phyloP scores from a whole-genome alignment of 2,888 invertebrate species.

The Ametastegia equiseti region DNA sequence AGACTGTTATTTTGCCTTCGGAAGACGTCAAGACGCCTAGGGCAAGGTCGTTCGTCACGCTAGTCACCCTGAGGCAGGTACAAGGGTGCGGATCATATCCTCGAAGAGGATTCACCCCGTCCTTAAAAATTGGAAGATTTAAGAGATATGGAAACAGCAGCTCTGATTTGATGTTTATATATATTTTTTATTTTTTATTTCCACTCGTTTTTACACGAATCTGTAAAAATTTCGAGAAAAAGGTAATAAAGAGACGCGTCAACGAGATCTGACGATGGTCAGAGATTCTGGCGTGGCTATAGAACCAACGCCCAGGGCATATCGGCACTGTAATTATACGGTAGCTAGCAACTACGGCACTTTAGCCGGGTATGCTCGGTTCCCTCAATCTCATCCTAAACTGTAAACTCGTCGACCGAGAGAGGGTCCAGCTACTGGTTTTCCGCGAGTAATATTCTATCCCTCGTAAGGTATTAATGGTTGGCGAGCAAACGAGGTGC shows the following conservation, averaged over 20 bases:
- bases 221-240: not conserved
- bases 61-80: slow-evolving; percentile 67
- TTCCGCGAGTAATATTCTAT: slow-evolving; percentile 72
- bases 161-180: not conserved
- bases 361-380: slow-evolving; percentile 55
- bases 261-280: not conserved
- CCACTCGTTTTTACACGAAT: not conserved
- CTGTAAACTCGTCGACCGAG: slow-evolving; percentile 71
- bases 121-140: not conserved
- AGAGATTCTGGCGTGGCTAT: slow-evolving; percentile 5
- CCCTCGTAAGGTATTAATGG: slow-evolving; percentile 71
- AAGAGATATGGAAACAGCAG: not conserved
- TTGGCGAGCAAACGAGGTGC: slow-evolving; percentile 66
- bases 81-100: slow-evolving; percentile 46
- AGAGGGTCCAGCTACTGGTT: slow-evolving; percentile 71
- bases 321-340: slow-evolving; percentile 71
- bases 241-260: not conserved
- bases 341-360: slow-evolving; percentile 68
- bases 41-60: slow-evolving; percentile 70
- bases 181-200: not conserved
- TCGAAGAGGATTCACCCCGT: not conserved
- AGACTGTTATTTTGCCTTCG: not conserved
- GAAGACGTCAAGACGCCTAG: slow-evolving; percentile 53
- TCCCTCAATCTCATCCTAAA: slow-evolving; percentile 65
- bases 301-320: slow-evolving; percentile 35